Evolutionary conservation across 92 coral and sea anemone species (phyloP).

Genomic region (Heteractis magnifica): DNA sequence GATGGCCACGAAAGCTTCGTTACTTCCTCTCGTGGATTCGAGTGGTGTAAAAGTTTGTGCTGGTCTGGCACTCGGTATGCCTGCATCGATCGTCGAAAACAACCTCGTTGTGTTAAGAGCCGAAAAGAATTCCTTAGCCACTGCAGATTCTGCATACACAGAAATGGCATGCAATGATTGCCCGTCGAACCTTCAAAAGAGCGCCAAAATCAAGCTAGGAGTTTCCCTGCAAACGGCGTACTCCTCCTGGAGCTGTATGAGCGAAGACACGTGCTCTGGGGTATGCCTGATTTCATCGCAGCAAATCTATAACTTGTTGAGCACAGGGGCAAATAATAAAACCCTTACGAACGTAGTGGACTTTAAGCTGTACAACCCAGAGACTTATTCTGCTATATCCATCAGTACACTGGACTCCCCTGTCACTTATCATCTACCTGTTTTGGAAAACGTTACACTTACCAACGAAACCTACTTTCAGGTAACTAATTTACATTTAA

Average conservation of each 20-base stretch:
- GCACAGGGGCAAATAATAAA: constrained; percentile 37
- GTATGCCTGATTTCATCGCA: constrained; percentile 63
- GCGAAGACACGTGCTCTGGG: constrained; percentile 64
- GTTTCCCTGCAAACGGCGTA: constrained; percentile 39
- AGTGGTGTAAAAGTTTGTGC: constrained; percentile 64
- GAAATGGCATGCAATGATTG: constrained; percentile 63
- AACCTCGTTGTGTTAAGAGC: constrained; percentile 53
- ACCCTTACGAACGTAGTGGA: constrained; percentile 68
- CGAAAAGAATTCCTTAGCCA: constrained; percentile 42
- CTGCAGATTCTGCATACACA: constrained; percentile 35
- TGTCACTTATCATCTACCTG: constrained; percentile 56
- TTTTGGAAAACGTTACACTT: constrained; percentile 32
- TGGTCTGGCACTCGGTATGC: constrained; percentile 60
- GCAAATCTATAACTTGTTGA: constrained; percentile 61
- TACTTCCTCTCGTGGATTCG: constrained; percentile 47
- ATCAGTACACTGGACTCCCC: constrained; percentile 49
- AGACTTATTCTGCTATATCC: constrained; percentile 55
- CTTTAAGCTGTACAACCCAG: constrained; percentile 73
- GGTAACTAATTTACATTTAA: not conserved
- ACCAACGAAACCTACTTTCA: constrained; percentile 45
- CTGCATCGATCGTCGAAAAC: constrained; percentile 62
- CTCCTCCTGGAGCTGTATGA: constrained; percentile 59
- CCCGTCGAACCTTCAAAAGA: constrained; percentile 37
- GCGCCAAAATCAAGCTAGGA: constrained; percentile 65
- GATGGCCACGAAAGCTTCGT: constrained; percentile 39